Evolutionary conservation across 2,888 invertebrate genomes (phyloP), one percentile per base, ranked within the genome.

Genomic region (Alcis repandata): DNA sequence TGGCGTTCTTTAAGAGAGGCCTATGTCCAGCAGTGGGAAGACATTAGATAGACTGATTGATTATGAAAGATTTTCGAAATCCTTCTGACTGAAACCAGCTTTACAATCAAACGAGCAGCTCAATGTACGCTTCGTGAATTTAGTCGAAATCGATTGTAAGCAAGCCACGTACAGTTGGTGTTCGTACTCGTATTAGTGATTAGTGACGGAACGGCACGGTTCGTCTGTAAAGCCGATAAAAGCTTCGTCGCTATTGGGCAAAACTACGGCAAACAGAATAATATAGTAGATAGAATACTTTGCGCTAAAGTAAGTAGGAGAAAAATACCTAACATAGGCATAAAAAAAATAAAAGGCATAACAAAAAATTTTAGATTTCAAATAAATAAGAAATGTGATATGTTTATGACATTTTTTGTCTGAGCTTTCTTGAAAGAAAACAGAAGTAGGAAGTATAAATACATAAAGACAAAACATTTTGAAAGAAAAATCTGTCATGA

Each of bases 111-210:
- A 4, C 3, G 10, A 13, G n/a, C 33, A 33, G 33, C 15, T 38
- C 51, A 20, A 20, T 36, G 36, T 38, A 51, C 36, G 51, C 36
- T 38, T 2, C 27, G 27, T 32, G 54, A 54, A 43, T 43, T 13
- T 17, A 54, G 54, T 32, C 17, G 32, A 19, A 32, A 54, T 54
- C 19, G 51, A 51, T 51, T 51, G 36, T 51, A 19, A 38, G 51
- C 36, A 17, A 36, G 36, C 36, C 51, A 36, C 33, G 51, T 51
- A 20, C 10, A 36, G 33, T 38, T 20, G 51, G 36, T 20, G n/a
- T 51, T n/a, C 20, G 19, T 36, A 36, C 38, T n/a, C 20, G 19
- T 36, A 36, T 36, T 20, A n/a, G 51, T 36, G 33, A 51, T 51
- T 51, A 51, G 33, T 36, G 33, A 49, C 9, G 33, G 36, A 36